These are phyloP conservation scores for Egretta garzetta DNA, from an alignment of 2,113 vertebrate genomes.

Conservation along the genomic window DNA sequence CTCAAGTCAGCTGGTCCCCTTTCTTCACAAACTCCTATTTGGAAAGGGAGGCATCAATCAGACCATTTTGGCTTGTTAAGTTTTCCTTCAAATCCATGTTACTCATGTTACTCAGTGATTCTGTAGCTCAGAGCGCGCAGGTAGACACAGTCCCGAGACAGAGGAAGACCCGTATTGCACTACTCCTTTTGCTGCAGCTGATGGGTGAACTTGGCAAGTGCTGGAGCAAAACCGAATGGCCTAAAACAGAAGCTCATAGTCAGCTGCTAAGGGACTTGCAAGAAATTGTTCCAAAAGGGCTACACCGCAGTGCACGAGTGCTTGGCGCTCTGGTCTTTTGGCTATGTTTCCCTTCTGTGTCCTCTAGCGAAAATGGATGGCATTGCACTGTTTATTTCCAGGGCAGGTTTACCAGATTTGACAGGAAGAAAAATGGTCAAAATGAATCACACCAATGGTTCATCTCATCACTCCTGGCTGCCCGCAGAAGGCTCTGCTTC, in stretches of 20 bases:
- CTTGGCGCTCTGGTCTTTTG: neutral
- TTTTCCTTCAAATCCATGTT: neutral
- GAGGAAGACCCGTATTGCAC: neutral
- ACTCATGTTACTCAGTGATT: neutral
- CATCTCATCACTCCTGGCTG: neutral
- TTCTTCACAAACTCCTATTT: neutral
- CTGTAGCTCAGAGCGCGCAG: neutral
- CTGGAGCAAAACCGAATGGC: neutral
- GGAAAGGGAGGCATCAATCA: neutral
- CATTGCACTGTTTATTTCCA: neutral
- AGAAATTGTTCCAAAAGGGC: neutral
- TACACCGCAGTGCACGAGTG: fast-evolving
- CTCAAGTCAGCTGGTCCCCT: neutral
- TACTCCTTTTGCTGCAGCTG: neutral
- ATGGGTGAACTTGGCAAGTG: neutral
- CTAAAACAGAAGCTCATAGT: neutral
- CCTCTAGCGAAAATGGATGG: neutral
- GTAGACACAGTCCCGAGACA: neutral
- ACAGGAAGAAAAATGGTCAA: neutral
- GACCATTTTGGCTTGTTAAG: neutral
- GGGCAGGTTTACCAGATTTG: neutral
- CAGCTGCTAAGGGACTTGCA: neutral
- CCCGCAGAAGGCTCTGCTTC: neutral
- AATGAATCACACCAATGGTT: neutral
- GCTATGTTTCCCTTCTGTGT: neutral